Conservation (phyloP, 2,888 invertebrate genomes). For the Pseudococcus viburni region DNA sequence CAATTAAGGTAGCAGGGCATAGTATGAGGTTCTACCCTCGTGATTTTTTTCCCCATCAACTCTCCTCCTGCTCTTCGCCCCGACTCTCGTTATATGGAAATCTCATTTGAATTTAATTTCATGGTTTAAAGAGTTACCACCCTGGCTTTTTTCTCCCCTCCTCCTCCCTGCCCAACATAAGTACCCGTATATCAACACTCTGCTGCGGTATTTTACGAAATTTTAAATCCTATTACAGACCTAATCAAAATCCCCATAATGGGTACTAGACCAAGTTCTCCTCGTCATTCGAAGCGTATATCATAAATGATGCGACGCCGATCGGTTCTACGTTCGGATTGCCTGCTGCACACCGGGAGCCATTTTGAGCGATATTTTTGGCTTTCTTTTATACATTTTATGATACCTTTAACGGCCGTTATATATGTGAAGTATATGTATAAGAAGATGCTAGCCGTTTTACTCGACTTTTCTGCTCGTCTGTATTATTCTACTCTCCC, state of each 20-base stretch:
- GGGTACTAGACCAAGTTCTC: not conserved
- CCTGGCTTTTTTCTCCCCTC: not conserved
- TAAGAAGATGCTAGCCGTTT: slow-evolving; percentile 45
- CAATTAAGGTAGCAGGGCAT: not conserved
- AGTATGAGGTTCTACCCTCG: not conserved
- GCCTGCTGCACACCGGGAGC: not conserved
- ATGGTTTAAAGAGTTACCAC: slow-evolving; percentile 44
- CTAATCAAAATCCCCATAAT: slow-evolving; percentile 49
- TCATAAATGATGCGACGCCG: slow-evolving; percentile 37
- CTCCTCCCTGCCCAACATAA: not conserved
- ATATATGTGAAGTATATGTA: slow-evolving; percentile 56
- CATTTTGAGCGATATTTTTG: slow-evolving; percentile 29
- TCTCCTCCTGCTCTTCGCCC: no score
- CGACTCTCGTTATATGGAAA: slow-evolving; percentile 32
- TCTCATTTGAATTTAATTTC: slow-evolving; percentile 57
- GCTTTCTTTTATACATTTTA: slow-evolving; percentile 52
- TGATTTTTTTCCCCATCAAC: not conserved
- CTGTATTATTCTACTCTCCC: not conserved
- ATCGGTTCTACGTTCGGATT: not conserved
- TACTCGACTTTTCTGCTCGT: not conserved
- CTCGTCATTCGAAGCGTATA: slow-evolving; percentile 43
- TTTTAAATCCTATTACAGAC: slow-evolving; percentile 52
- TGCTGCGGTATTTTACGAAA: slow-evolving; percentile 20
- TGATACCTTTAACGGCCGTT: slow-evolving; percentile 48
- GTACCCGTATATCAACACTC: slow-evolving; percentile 45